A percentile compares a stretch with the other conserved stretches of the same genome.
These are phyloP conservation scores for Drosophila sordidula DNA, from an alignment of 2,888 invertebrate species.

Conservation along the genomic window DNA sequence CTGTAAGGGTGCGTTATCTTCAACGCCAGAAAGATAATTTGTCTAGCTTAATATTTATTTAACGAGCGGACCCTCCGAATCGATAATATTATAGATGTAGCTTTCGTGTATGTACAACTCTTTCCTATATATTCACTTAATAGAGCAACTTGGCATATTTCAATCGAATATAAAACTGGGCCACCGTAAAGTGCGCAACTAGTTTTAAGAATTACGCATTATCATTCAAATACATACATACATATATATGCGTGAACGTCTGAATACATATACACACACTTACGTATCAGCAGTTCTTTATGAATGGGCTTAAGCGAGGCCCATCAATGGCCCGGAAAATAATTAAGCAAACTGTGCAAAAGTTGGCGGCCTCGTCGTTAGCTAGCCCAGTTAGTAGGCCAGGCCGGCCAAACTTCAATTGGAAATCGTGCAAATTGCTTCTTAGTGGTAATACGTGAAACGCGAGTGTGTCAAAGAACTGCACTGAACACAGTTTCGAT, in stretches of 20 bases:
- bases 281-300: conserved; percentile 41
- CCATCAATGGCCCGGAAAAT: conserved; percentile 39
- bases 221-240: conserved; percentile 13
- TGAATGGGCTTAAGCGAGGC: conserved; percentile 35
- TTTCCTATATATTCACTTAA: background rate
- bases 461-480: conserved; percentile 11
- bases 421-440: conserved; percentile 45
- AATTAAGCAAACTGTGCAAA: conserved; percentile 52
- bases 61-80: background rate
- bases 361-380: conserved; percentile 9
- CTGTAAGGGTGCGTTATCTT: background rate
- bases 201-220: conserved; percentile 27
- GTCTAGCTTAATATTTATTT: background rate
- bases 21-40: background rate
- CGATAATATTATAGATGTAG: background rate
- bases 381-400: conserved; percentile 24
- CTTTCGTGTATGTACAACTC: background rate
- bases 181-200: conserved; percentile 9
- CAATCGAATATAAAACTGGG: background rate
- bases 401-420: conserved; percentile 17
- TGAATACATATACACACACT: too few species aligned
- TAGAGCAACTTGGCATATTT: background rate
- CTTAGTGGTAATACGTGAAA: conserved; percentile 20
- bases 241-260: background rate
- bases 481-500: conserved; percentile 36